A percentile compares a stretch with the other conserved stretches of the same genome.
Conservation (phyloP, 1,140 invertebrate genomes). For the Euglossa dilemma region DNA sequence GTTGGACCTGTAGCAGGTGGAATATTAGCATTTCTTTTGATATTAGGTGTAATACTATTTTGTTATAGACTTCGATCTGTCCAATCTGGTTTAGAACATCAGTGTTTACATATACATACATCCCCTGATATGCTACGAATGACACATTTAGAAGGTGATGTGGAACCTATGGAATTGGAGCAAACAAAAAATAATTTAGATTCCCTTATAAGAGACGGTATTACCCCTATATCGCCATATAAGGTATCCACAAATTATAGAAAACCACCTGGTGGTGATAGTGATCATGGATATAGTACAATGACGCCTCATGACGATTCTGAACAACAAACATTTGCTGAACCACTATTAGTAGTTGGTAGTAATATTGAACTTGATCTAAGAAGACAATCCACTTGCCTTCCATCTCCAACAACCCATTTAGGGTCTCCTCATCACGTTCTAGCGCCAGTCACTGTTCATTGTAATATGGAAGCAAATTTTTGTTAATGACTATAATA, state of each 20-base stretch:
- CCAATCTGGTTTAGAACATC: conserved; percentile 78
- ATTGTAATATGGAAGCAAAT: conserved; percentile 89
- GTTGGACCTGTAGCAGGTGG: conserved; percentile 86
- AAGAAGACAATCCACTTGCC: conserved; percentile 68
- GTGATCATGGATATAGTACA: conserved; percentile 96
- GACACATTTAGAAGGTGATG: conserved; percentile 78
- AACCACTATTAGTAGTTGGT: conserved; percentile 82
- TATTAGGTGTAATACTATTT: conserved; percentile 85
- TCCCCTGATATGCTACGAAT: conserved; percentile 79
- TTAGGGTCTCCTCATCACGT: conserved; percentile 86
- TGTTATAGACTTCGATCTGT: conserved; percentile 84
- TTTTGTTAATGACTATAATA: conserved; percentile 70
- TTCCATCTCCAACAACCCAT: conserved; percentile 80
- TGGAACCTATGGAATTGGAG: conserved; percentile 76
- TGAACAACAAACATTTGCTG: conserved; percentile 90
- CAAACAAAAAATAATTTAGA: conserved; percentile 82
- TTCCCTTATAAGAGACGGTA: conserved; percentile 83
- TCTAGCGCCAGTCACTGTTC: conserved; percentile 93
- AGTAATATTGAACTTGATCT: conserved; percentile 78
- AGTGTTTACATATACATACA: conserved; percentile 78
- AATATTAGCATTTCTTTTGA: conserved; percentile 85
- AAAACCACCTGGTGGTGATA: conserved; percentile 91
- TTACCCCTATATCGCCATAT: conserved; percentile 92
- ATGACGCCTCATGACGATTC: conserved; percentile 96
- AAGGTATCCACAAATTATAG: conserved; percentile 91